Conservation (phyloP, 2,888 invertebrate species). For the Lapara coniferarum region DNA sequence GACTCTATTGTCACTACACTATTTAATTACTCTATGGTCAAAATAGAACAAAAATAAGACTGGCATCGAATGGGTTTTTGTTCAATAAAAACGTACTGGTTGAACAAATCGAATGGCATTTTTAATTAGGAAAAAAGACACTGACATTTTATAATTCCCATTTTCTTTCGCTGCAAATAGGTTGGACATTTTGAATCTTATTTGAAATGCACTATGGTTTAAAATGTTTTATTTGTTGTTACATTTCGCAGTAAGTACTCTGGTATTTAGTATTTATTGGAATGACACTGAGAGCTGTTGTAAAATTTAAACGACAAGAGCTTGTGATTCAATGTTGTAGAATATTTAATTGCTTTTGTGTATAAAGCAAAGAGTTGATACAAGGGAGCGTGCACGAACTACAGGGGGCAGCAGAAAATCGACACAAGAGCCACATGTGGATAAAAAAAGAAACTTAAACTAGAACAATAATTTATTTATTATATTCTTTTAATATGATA, state of each 20-base stretch:
- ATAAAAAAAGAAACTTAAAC: no score
- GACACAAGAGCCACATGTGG: no score
- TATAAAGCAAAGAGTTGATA: no score
- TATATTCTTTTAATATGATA: no score
- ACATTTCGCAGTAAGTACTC: background rate
- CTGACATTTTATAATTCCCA: constrained; percentile 21
- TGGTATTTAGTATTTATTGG: constrained; percentile 6
- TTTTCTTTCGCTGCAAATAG: constrained; percentile 2
- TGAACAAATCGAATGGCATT: constrained; percentile 60
- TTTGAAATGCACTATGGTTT: background rate
- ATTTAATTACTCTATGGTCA: constrained; percentile 17
- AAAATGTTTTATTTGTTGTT: background rate
- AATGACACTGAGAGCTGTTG: constrained; percentile 6
- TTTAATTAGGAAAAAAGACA: constrained; percentile 44
- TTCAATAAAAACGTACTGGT: constrained; percentile 48
- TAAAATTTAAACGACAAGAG: background rate
- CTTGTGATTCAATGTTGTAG: background rate
- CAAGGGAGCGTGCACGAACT: no score
- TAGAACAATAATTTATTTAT: no score
- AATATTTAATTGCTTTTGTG: constrained; percentile 1
- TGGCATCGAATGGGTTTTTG: constrained; percentile 11
- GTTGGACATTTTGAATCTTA: background rate
- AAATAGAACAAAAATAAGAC: constrained; percentile 12
- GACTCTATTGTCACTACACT: constrained; percentile 1
- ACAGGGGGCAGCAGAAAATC: no score